These are phyloP conservation scores for Acrocera orbiculus DNA, from an alignment of 2,888 invertebrate genomes.

Conservation along the genomic window DNA sequence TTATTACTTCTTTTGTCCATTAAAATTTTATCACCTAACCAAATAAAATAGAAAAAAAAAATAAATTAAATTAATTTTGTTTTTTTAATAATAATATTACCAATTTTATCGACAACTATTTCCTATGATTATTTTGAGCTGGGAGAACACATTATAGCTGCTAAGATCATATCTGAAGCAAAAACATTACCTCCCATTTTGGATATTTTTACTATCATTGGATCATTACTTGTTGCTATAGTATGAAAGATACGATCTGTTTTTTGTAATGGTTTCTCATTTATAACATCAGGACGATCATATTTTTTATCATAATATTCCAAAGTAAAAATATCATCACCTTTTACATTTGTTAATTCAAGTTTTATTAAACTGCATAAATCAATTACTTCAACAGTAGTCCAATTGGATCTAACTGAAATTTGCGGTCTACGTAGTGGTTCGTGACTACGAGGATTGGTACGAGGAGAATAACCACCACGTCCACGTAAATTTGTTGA, in stretches of 20 bases:
- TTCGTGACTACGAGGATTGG: slow-evolving; percentile 64
- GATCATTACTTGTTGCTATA: slow-evolving; percentile 91
- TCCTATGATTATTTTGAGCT: slow-evolving; percentile 99
- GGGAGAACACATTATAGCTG: slow-evolving; percentile 97
- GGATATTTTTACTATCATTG: slow-evolving; percentile 79
- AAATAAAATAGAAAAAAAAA: slow-evolving; percentile 1
- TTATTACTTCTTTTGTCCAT: slow-evolving; percentile 97
- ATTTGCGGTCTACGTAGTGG: slow-evolving; percentile 91
- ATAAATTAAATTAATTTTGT: background rate
- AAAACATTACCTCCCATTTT: slow-evolving; percentile 93
- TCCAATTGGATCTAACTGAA: slow-evolving; percentile 89
- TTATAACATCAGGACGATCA: slow-evolving; percentile 93
- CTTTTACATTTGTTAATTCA: slow-evolving; percentile 73
- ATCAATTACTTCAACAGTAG: slow-evolving; percentile 95
- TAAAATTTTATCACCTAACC: slow-evolving; percentile 69
- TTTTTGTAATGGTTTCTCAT: slow-evolving; percentile 77
- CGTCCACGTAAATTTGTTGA: slow-evolving; percentile 48
- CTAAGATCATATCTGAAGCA: slow-evolving; percentile 93
- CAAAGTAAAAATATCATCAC: slow-evolving; percentile 59
- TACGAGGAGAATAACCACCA: slow-evolving; percentile 47
- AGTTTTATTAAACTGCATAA: slow-evolving; percentile 88
- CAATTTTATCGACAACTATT: slow-evolving; percentile 90
- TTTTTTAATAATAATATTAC: slow-evolving; percentile 23
- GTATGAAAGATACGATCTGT: slow-evolving; percentile 96
- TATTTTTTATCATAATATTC: slow-evolving; percentile 95